These are phyloP conservation scores for Brachionus rotundiformis DNA, from an alignment of 1,140 invertebrate genomes.

Conservation along the genomic window DNA sequence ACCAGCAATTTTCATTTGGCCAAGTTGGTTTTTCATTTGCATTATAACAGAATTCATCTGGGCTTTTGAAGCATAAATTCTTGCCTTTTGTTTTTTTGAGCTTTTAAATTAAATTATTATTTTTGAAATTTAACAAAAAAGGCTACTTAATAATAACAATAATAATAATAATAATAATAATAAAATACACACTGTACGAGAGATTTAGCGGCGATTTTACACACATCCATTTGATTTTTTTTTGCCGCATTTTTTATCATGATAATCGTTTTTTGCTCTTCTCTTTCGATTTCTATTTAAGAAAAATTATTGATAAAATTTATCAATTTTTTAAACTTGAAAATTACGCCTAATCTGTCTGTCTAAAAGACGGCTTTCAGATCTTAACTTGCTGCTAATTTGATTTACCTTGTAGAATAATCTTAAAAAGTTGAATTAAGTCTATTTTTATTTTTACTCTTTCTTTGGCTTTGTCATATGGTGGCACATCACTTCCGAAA, in stretches of 20 bases:
- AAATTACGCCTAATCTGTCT: conserved; percentile 39
- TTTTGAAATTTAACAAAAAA: no score
- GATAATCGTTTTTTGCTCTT: conserved; percentile 46
- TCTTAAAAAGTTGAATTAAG: not conserved
- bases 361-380: conserved; percentile 29
- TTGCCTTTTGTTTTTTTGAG: conserved; percentile 42
- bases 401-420: conserved; percentile 34
- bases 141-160: no score
- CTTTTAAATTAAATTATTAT: no score
- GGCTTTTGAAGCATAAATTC: conserved; percentile 51
- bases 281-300: conserved; percentile 47
- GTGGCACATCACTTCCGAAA: conserved; percentile 32
- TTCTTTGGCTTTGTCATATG: conserved; percentile 47
- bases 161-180: no score
- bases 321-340: no score
- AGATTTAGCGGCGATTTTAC: conserved; percentile 50
- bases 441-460: no score
- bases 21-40: conserved; percentile 52
- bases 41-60: conserved; percentile 51
- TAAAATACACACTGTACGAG: conserved; percentile 41
- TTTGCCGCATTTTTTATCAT: conserved; percentile 50
- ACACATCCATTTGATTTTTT: conserved; percentile 45
- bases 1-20: conserved; percentile 52
- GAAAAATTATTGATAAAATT: no score
- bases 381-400: conserved; percentile 23